Base-by-base conservation (phyloP, 2,797 vertebrate species). In the Melanogrammus aeglefinus region DNA sequence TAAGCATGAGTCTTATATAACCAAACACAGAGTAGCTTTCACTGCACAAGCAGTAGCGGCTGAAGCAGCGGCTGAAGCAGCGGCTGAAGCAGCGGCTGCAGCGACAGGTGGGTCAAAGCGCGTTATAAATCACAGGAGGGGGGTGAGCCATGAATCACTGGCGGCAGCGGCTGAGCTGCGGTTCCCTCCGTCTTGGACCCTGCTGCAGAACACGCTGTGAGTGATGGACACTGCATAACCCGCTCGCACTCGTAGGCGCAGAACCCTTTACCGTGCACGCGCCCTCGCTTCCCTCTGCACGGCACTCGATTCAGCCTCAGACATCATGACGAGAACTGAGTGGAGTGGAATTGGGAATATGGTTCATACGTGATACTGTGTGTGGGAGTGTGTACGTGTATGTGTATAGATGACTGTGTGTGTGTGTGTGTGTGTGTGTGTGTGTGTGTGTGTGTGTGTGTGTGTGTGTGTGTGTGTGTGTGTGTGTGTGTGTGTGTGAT, bases 51-150 rank as follows among this genome's bases (percentile, higher is more conserved):
- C 87, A 86, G 79, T 72, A 63, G 82, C 86, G 85, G 80, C 87
- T 87, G 82, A 35, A 39, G 75, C 9, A 16, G 7, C 1, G 27
- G 75, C 88, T 88, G n/a, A n/a, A n/a, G 75, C 9, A 16, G 7
- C 5, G 27, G 75, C 86, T 86, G 89, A 87, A 83, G 81, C n/a
- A n/a, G 82, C 80, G 78, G 86, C 91, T 88, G 76, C 76, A 79
- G 6, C n/a, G n/a, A 76, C 18, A 79, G 86, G 92, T 89, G 88
- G 87, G 89, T 78, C 82, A 83, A 47, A 86, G 79, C 81, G 86
- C 84, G 88, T 84, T 89, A 89, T 75, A 84, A 86, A 90, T 86
- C 83, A 79, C 83, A 83, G 81, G 75, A 79, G 86, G 86, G 86
- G 86, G 79, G 81, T 86, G 84, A 85, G 77, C 36, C 78, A 75